These are phyloP conservation scores for Drosophila orena DNA, from an alignment of 1,140 invertebrate genomes.

Conservation along the genomic window DNA sequence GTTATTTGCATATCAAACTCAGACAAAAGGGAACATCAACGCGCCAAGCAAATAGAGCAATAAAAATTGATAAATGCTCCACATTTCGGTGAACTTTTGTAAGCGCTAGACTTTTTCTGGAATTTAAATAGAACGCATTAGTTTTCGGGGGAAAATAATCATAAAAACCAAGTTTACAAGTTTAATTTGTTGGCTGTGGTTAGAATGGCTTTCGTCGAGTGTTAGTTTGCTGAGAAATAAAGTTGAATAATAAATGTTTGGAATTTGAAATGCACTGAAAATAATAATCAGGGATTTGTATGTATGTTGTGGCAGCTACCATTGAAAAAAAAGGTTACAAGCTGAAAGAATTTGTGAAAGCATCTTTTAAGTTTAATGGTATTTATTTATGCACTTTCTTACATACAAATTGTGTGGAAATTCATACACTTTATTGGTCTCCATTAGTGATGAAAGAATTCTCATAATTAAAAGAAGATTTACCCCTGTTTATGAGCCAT, in stretches of 20 bases:
- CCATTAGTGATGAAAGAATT: constrained; percentile 1
- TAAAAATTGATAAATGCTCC: constrained; percentile 74
- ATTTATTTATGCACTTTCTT: not conserved
- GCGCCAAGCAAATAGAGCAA: constrained; percentile 61
- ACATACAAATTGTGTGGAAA: not conserved
- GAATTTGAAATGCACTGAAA: not conserved
- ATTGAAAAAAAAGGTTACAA: too few relatives aligned
- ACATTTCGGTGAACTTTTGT: constrained; percentile 53
- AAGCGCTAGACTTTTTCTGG: constrained; percentile 34
- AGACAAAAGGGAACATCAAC: constrained; percentile 22
- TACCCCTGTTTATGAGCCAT: not conserved
- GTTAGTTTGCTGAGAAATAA: constrained; percentile 9
- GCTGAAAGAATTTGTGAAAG: too few relatives aligned
- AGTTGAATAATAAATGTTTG: not conserved
- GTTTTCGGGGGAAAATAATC: constrained; percentile 45
- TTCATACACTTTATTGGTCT: not conserved
- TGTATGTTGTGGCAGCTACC: too few relatives aligned
- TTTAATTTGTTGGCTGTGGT: constrained; percentile 43
- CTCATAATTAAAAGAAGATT: constrained; percentile 35
- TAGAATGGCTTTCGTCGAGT: constrained; percentile 11
- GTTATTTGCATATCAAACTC: constrained; percentile 72
- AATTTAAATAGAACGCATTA: constrained; percentile 50
- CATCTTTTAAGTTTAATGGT: not conserved
- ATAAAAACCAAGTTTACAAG: constrained; percentile 41
- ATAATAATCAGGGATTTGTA: not conserved